A percentile compares a stretch with the other conserved stretches of the same genome.
Evolutionary conservation across 2,888 invertebrate species (phyloP).

Genomic region (Mythimna ferrago): DNA sequence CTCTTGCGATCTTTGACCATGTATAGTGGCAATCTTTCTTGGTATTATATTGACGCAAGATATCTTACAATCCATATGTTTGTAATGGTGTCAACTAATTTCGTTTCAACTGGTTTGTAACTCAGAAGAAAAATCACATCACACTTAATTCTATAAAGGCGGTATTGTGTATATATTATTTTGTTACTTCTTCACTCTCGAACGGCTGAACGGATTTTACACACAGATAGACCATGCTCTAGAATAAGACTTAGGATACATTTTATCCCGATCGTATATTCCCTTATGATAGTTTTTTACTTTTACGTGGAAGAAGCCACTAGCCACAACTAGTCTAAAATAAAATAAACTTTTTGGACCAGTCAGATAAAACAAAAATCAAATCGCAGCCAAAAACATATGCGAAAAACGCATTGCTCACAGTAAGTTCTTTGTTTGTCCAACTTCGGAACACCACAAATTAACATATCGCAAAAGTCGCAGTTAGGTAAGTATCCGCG

Average conservation of each 20-base stretch:
- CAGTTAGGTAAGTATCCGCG: constrained; percentile 66
- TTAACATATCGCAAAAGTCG: constrained; percentile 57
- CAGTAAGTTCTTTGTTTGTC: constrained; percentile 19
- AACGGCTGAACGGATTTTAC: too few species aligned
- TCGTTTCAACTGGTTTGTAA: neutral
- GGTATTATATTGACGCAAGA: constrained; percentile 33
- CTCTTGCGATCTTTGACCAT: constrained; percentile 46
- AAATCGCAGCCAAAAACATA: neutral
- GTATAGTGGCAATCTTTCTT: constrained; percentile 25
- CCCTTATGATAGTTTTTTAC: too few species aligned
- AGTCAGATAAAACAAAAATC: neutral
- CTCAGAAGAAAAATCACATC: neutral
- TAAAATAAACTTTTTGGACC: too few species aligned
- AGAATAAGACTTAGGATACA: too few species aligned
- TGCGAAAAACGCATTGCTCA: neutral
- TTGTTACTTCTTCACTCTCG: too few species aligned
- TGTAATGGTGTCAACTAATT: neutral
- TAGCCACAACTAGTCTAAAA: too few species aligned
- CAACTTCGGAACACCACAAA: constrained; percentile 32
- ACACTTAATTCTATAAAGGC: too few species aligned
- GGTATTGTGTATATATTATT: too few species aligned
- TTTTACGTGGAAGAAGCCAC: too few species aligned
- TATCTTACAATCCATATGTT: neutral
- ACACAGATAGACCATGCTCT: too few species aligned
- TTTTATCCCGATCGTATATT: too few species aligned